Evolutionary conservation across 2,797 vertebrate genomes (phyloP), one percentile per base, ranked within the genome.

Genomic region (Hyperoplus immaculatus): DNA sequence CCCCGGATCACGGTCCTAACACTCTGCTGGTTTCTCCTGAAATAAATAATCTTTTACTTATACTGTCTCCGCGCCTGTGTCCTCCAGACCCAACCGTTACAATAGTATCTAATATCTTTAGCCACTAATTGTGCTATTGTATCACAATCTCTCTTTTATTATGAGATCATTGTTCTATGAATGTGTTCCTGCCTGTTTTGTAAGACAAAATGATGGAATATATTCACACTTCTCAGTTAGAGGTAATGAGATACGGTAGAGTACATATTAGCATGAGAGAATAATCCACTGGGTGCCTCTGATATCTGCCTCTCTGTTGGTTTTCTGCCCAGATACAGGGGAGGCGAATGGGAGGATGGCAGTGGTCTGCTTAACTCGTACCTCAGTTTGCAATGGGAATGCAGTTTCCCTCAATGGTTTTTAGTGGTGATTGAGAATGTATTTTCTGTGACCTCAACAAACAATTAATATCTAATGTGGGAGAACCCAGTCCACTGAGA

Each of bases 281-380:
- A 83, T 87, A 80, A 87, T 88, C 76, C 8, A 86, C 77, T 51
- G 11, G 69, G 56, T 6, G 49, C 55, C 81, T 80, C 69, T 79
- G 77, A 81, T 87, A 78, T 75, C 72, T 55, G 70, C 72, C 55
- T 77, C 69, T 67, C 47, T 53, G 67, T 59, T 85, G 85, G 67
- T 79, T 84, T 89, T 90, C 85, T 88, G 86, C 90, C 85, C 81
- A 72, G 88, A 88, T 87, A 91, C 86, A 88, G 77, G 21, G 71
- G 56, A 14, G 56, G 67, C 43, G 0, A 90, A 86, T 76, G 69
- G 76, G 65, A 84, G 61, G 50, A 13, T 68, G 83, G 81, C 73
- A 78, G 69, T 13, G 3, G 83, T 61, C 57, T 39, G 65, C 66
- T 81, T 16, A 79, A 72, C 75, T 70, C 71, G 29, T 59, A 29